Evolutionary conservation across 2,888 invertebrate genomes (phyloP).

Genomic region (Leptinotarsa tumamoca): DNA sequence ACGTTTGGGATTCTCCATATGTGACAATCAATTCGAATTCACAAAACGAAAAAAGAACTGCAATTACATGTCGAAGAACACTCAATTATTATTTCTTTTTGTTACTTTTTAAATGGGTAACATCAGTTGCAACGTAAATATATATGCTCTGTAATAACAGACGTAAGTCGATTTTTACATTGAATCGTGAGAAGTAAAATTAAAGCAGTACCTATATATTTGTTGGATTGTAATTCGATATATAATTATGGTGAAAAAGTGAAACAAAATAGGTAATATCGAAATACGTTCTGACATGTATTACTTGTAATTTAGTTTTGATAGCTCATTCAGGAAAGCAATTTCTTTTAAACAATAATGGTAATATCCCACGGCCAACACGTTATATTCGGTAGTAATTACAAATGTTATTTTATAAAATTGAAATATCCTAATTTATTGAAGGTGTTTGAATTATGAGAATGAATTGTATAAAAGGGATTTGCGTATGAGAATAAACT

Average conservation of each 20-base stretch:
- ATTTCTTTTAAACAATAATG: not conserved
- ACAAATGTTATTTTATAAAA: too few relatives aligned
- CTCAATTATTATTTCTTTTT: slow-evolving; percentile 9
- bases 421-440: too few relatives aligned
- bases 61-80: slow-evolving; percentile 9
- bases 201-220: not conserved
- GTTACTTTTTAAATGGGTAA: slow-evolving; percentile 2
- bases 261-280: slow-evolving; percentile 1
- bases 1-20: slow-evolving; percentile 6
- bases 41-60: not conserved
- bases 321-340: not conserved
- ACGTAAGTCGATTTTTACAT: not conserved
- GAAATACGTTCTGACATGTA: not conserved
- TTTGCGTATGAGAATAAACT: too few relatives aligned
- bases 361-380: not conserved
- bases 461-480: too few relatives aligned
- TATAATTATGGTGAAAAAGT: not conserved
- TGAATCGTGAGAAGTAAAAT: slow-evolving; percentile 5
- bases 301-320: slow-evolving; percentile 1
- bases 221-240: not conserved
- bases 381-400: not conserved
- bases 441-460: too few relatives aligned
- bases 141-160: slow-evolving; percentile 5
- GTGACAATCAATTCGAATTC: slow-evolving; percentile 7
- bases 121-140: slow-evolving; percentile 14